Evolutionary conservation across 2,888 invertebrate species (phyloP), one percentile per base, ranked within the genome.

Genomic region (Eupithecia centaureata): DNA sequence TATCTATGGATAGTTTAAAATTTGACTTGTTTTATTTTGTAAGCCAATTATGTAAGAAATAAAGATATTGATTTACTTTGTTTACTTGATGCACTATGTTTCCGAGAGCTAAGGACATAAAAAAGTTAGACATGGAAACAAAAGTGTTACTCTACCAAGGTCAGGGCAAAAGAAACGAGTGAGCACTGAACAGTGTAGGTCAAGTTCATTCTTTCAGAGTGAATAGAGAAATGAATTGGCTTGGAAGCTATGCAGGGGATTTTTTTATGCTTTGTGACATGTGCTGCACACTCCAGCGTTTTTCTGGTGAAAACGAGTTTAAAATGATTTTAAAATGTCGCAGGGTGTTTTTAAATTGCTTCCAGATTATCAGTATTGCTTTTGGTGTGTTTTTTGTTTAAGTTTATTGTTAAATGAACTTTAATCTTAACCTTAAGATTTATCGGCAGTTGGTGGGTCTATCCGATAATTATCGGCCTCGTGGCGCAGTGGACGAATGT

Each of bases 181-280:
- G 3, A 47, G 22, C 78, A 73, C 73, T 75, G 69, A 72, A 81
- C 79, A 76, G 76, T 81, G 81, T 83, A 79, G 89, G 90, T 90
- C 90, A 90, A 90, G 88, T 88, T 89, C 85, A 85, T 87, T 86
- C 83, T 85, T 82, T 80, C 79, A 78, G 79, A 79, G 79, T 80
- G 79, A 82, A 81, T 81, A 81, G 76, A 74, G 68, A 32, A 18
- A 27, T 52, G 27, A 65, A 67, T 62, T 66, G 68, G 61, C 28
- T 47, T 5, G 15, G n/a, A 28, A 8, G 18, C 38, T 54, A 54
- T 54, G 52, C 42, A 56, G 54, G 54, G 54, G 54, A 30, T n/a
- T 28, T 56, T 56, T n/a, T 56, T 7, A 30, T 28, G 3, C n/a
- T 10, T 47, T 12, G 22, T 47, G 47, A 56, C 54, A 56, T 28